Evolutionary conservation across 23 tunicate species (phyloP).

Genomic region (Styela plicata): DNA sequence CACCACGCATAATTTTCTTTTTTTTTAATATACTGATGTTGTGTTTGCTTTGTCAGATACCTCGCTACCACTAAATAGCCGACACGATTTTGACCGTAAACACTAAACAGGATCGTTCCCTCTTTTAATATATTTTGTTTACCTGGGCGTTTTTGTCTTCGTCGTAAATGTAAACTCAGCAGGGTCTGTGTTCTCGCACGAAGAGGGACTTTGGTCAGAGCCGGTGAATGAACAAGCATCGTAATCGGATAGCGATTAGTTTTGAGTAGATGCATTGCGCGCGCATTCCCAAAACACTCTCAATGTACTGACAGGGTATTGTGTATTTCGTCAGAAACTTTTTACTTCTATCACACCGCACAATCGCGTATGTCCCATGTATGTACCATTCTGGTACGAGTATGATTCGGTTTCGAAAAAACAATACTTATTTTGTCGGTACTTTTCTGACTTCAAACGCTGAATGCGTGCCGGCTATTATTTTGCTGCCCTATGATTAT

Average conservation of each 20-base stretch:
- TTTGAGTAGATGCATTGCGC: constrained; percentile 25
- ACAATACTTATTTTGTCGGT: too few species aligned
- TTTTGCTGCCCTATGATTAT: not conserved
- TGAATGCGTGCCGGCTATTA: not conserved
- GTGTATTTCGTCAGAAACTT: constrained; percentile 13
- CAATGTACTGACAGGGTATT: not conserved
- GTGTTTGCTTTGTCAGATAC: not conserved
- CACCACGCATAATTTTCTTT: too few species aligned
- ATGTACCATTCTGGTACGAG: too few species aligned
- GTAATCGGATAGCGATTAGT: constrained; percentile 41
- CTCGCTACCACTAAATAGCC: not conserved
- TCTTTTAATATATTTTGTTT: constrained; percentile 30
- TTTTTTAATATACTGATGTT: too few species aligned
- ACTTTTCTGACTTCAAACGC: not conserved
- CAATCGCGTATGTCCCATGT: too few species aligned
- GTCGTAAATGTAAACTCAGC: constrained; percentile 27
- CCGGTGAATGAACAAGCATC: constrained; percentile 8
- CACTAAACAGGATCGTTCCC: constrained; percentile 32
- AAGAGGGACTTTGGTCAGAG: not conserved
- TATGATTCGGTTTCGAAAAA: too few species aligned
- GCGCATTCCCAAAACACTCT: constrained; percentile 8
- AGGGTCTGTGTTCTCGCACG: constrained; percentile 24
- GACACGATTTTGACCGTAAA: constrained; percentile 40
- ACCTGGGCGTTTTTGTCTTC: constrained; percentile 16
- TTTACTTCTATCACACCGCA: too few species aligned